Base-by-base conservation (phyloP, 2,113 vertebrate species). In the Python bivittatus region DNA sequence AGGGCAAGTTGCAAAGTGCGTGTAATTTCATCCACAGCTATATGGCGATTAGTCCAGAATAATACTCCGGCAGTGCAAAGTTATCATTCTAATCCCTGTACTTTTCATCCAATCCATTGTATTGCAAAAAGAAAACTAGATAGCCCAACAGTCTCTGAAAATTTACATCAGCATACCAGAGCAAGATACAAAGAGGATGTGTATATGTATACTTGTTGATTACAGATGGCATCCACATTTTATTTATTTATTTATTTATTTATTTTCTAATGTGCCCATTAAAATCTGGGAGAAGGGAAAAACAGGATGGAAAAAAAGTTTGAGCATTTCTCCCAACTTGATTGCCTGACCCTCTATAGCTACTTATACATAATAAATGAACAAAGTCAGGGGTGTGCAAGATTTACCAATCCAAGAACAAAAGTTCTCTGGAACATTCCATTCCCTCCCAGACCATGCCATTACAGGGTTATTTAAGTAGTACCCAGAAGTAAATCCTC, bases 91-190 rank as follows among this genome's bases (percentile, higher is more conserved):
- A 20, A 53, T 42, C 23, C 23, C 54, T 53, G 17, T 57, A 13
- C 23, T 6, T 86, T 33, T 86, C 52, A 42, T 53, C 4, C 44
- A 25, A 85, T 52, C 17, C 68, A 38, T 33, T 42, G 60, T 42
- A 17, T 13, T 57, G 54, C 89, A 58, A 57, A 57, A 25, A 27
- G 38, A 84, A 27, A 52, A 79, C 94, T 91, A 93, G 92, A 94
- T 84, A 96, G 86, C 90, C 92, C 91, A 96, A 84, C 92, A 95
- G 29, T 93, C 92, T 92, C 64, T 91, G 90, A 95, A 96, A 88
- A 0, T 56, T 3, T 33, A 88, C 86, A 92, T 90, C 48, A 95
- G 91, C 9, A 94, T 33, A 88, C 79, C 93, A 11, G 17, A 72
- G 56, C 10, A 92, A 89, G 23, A 12, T 9, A 92, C 2, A 88